Evolutionary conservation across 2,888 invertebrate genomes (phyloP), one percentile per base, ranked within the genome.

Genomic region (Choreutis nemorana): DNA sequence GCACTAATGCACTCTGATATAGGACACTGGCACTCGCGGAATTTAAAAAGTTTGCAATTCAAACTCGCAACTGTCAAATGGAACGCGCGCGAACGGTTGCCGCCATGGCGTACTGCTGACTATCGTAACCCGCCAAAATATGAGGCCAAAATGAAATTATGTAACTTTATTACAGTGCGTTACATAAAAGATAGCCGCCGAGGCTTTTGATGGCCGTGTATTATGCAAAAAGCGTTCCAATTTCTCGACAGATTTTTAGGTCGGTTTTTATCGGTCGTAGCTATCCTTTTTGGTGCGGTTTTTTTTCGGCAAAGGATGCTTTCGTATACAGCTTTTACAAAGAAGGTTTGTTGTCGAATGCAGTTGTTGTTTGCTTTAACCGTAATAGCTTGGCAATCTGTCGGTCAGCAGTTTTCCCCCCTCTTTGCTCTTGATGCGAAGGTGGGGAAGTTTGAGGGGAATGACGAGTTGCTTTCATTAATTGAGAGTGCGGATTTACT

Each of bases 171-270:
- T 70, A 66, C 71, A 58, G 55, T 50, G 56, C 64, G 65, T 75
- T 75, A 72, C 65, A 72, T 72, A 72, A 75, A 73, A 68, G n/a
- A 66, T 59, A 43, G 66, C 68, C 63, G 61, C 41, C 54, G n/a
- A n/a, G 60, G 70, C 59, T 52, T 53, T 51, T 39, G 38, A 31
- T 40, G 42, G 42, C 40, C 38, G 46, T 47, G 40, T 57, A 50
- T 60, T 62, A 58, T 59, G 62, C 59, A 60, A 62, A 60, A 56
- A 55, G 42, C 39, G 44, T 40, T 40, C 48, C 47, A 40, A 45
- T 51, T 48, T 50, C 48, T 50, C 37, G 47, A 36, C n/a, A 39
- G 54, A 51, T 53, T 65, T 67, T 57, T 59, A 48, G 59, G 58
- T 54, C n/a, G n/a, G n/a, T n/a, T n/a, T n/a, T n/a, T n/a, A n/a